Evolutionary conservation across 2,113 vertebrate genomes (phyloP).

Genomic region (Chloroceryle aenea): DNA sequence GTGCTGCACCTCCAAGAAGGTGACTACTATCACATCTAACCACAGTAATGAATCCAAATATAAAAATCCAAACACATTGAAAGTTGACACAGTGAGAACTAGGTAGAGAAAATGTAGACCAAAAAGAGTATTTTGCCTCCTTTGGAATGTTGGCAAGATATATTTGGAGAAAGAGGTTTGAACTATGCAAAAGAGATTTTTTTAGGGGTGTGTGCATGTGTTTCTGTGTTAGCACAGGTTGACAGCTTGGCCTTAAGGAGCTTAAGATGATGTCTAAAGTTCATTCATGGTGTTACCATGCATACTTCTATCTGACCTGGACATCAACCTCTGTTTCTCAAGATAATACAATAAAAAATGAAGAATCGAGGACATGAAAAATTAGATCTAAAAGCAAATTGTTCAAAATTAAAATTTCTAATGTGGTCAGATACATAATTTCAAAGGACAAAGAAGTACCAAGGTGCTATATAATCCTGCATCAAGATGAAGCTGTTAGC

Average conservation of each 20-base stretch:
- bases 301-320: not conserved
- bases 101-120: not conserved
- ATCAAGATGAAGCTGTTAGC: not conserved
- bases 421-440: not conserved
- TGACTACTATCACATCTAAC: not conserved
- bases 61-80: not conserved
- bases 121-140: not conserved
- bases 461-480: not conserved
- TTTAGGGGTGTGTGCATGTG: rapidly evolving
- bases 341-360: not conserved
- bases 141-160: not conserved
- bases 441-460: not conserved
- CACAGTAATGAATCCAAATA: not conserved
- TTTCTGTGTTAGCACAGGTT: not conserved
- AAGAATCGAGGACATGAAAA: not conserved
- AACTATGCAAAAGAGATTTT: not conserved
- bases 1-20: not conserved
- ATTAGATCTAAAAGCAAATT: not conserved
- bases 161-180: not conserved
- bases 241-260: not conserved
- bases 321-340: not conserved
- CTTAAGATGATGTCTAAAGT: not conserved
- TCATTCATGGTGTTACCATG: not conserved
- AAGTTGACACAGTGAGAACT: not conserved
- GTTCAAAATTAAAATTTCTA: not conserved